Conservation (phyloP, 35 echinoderm and acorn worm species). For the Heliocidaris tuberculata region DNA sequence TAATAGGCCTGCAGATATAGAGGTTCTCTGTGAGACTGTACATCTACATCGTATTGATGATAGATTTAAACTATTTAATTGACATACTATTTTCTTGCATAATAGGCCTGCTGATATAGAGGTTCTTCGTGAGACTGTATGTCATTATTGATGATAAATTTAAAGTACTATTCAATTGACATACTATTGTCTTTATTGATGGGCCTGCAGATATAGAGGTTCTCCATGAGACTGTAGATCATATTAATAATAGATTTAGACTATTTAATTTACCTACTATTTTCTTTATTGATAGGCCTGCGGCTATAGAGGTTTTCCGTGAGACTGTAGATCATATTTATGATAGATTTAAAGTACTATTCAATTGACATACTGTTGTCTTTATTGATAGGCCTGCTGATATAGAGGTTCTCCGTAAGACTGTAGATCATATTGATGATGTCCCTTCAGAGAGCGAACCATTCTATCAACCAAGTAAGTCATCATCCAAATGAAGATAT, state of each 20-base stretch:
- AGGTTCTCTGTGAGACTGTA: too few species aligned
- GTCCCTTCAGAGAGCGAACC: conserved; percentile 59
- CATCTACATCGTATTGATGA: background rate
- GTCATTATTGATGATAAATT: too few species aligned
- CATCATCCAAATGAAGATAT: background rate
- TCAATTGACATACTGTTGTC: background rate
- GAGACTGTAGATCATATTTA: too few species aligned
- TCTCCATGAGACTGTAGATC: conserved; percentile 57
- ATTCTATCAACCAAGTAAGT: conserved; percentile 91
- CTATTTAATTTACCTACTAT: background rate
- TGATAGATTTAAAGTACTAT: too few species aligned
- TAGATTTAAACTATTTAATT: background rate
- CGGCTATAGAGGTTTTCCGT: too few species aligned
- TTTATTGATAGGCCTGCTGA: conserved; percentile 79
- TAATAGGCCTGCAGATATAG: too few species aligned
- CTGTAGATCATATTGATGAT: conserved; percentile 60
- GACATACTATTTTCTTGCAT: background rate
- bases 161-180: too few species aligned
- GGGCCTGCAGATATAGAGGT: conserved; percentile 96
- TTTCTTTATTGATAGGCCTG: too few species aligned
- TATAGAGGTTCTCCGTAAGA: conserved; percentile 78
- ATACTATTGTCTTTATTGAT: background rate
- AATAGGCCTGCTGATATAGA: too few species aligned
- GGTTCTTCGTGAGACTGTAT: too few species aligned
- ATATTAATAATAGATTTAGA: conserved; percentile 47